Evolutionary conservation across 2,113 vertebrate genomes (phyloP), one percentile per base, ranked within the genome.

Genomic region (Gasterosteus nipponicus): DNA sequence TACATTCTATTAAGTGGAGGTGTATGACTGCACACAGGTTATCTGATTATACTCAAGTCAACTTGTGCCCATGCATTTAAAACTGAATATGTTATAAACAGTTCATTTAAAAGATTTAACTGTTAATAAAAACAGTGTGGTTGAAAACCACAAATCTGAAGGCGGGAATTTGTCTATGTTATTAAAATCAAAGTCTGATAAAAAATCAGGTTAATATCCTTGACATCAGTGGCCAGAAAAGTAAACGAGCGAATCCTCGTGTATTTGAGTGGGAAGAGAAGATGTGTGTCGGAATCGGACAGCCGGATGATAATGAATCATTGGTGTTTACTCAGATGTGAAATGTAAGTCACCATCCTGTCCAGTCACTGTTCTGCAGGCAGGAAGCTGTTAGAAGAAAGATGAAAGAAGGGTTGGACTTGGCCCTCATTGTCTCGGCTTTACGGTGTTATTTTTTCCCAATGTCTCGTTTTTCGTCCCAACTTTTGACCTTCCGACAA

Each of bases 321-420:
- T 29, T 60, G 44, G 12, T 19, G 33, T 71, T 53, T 71, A 69
- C 51, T 81, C 69, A 75, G 56, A 59, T 77, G 70, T 75, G 38
- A 81, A 87, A 81, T 83, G 57, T 72, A 86, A 82, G 76, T 87
- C 53, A 74, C 60, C 75, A 35, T 77, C 42, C 47, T 53, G 41
- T 57, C 54, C 26, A 57, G 54, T 31, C 54, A 16, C 29, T 31
- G 54, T 75, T 78, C 69, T 68, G 59, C 58, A 73, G 73, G 61
- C 57, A n/a, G 67, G 60, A 35, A 57, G 59, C 57, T 67, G 78
- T 78, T 73, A 71, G 66, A 39, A 38, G 75, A 69, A 63, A 75
- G 67, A 76, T n/a, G 41, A 73, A 78, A 74, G 12, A 56, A 77
- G 60, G 35, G 60, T 72, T 81, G 70, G 72, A 57, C 44, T 73